phyloP scores from a whole-genome alignment of 2,888 invertebrate species.

The Xylocampa areola region DNA sequence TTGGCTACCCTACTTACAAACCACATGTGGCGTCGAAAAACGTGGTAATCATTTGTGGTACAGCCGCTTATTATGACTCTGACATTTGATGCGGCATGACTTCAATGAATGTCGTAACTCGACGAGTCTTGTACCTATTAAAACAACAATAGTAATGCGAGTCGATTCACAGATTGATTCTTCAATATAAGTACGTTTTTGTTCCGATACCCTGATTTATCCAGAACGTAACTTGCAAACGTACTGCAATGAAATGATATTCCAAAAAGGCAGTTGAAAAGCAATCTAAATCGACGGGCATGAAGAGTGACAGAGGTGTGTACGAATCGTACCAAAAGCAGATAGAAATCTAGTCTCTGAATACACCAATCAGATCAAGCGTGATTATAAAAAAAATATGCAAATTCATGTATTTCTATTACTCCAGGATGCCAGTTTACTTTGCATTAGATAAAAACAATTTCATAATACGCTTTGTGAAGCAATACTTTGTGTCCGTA shows the following conservation, averaged over 20 bases:
- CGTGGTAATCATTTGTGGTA: slow-evolving; percentile 42
- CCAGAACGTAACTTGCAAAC: no score
- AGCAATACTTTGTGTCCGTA: slow-evolving; percentile 22
- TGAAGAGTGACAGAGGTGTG: no score
- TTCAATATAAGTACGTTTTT: no score
- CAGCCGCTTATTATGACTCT: slow-evolving; percentile 43
- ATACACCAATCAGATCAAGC: no score
- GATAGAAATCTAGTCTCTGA: no score
- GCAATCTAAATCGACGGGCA: no score
- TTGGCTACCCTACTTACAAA: no score
- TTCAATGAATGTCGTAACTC: slow-evolving; percentile 36
- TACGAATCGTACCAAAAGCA: no score
- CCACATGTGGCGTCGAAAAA: slow-evolving; percentile 44
- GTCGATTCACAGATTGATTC: neutral
- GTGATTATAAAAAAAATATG: no score
- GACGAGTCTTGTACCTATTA: slow-evolving; percentile 16
- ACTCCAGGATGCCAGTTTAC: neutral
- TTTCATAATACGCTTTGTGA: slow-evolving; percentile 6
- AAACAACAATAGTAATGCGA: slow-evolving; percentile 25
- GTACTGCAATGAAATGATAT: no score
- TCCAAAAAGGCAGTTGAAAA: no score
- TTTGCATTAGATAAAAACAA: slow-evolving; percentile 13
- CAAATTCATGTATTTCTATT: no score
- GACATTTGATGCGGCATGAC: slow-evolving; percentile 53
- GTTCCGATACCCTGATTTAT: neutral